Evolutionary conservation across 2,113 vertebrate genomes (phyloP).

Genomic region (Psettodes erumei): DNA sequence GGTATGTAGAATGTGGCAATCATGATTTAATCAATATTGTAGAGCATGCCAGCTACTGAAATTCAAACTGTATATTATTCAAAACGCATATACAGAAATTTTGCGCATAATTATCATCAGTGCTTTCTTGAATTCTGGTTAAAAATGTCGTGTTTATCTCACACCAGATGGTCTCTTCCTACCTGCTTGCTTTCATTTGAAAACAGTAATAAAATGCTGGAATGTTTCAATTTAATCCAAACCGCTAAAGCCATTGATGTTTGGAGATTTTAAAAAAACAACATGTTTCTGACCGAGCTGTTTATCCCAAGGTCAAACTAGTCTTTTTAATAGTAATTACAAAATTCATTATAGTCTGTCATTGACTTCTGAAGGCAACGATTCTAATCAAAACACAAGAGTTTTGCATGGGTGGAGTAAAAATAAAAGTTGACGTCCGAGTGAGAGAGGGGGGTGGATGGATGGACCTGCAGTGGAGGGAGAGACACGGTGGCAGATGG

Average conservation of each 20-base stretch:
- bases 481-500: slow-evolving; percentile 79
- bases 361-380: neutral
- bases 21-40: slow-evolving; percentile 53
- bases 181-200: slow-evolving; percentile 22
- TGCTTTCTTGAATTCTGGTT: slow-evolving; percentile 17
- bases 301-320: slow-evolving; percentile 21
- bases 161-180: slow-evolving; percentile 56
- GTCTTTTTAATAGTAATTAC: neutral
- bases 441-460: slow-evolving; percentile 28
- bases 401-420: neutral
- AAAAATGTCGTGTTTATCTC: slow-evolving; percentile 45
- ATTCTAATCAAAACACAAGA: neutral
- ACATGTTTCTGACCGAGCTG: slow-evolving; percentile 9
- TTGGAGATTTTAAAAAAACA: slow-evolving; percentile 6
- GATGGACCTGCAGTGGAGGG: slow-evolving; percentile 60
- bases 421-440: slow-evolving; percentile 16
- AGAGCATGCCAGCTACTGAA: slow-evolving; percentile 3
- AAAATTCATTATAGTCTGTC: slow-evolving; percentile 14
- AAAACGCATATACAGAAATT: slow-evolving; percentile 10
- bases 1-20: slow-evolving; percentile 26
- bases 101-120: slow-evolving; percentile 24
- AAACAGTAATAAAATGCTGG: slow-evolving; percentile 13
- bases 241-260: slow-evolving; percentile 23
- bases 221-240: slow-evolving; percentile 48
- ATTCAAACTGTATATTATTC: slow-evolving; percentile 26